These are phyloP conservation scores for Sylvia borin DNA, from an alignment of 2,797 vertebrate genomes.

Conservation along the genomic window DNA sequence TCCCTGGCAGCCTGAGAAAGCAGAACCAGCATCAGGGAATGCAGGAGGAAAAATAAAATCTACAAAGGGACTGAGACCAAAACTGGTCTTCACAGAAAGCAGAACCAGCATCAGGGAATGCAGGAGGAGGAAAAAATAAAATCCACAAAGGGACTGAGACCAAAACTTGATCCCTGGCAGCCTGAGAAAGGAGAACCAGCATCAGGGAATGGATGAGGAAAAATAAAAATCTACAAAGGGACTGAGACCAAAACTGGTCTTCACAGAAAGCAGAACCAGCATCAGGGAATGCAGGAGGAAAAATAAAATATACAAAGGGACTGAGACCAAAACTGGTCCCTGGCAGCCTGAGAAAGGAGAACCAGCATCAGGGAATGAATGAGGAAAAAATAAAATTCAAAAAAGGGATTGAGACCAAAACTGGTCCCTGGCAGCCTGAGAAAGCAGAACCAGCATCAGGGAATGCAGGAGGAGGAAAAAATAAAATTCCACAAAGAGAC, in stretches of 20 bases:
- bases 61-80: background rate
- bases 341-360: background rate
- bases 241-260: background rate
- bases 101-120: background rate
- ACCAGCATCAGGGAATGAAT: rapidly evolving
- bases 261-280: background rate
- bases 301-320: background rate
- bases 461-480: background rate
- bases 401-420: too few relatives aligned
- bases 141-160: background rate
- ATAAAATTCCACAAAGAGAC: background rate
- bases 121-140: background rate
- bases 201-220: background rate
- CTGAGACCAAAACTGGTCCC: background rate
- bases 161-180: too few relatives aligned
- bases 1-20: background rate
- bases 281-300: background rate
- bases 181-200: background rate
- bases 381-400: background rate
- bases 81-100: background rate
- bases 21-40: background rate
- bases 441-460: background rate
- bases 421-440: background rate
- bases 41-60: background rate
- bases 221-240: background rate